Evolutionary conservation across 2,888 invertebrate genomes (phyloP), one percentile per base, ranked within the genome.

Genomic region (Eumerus sabulonum): DNA sequence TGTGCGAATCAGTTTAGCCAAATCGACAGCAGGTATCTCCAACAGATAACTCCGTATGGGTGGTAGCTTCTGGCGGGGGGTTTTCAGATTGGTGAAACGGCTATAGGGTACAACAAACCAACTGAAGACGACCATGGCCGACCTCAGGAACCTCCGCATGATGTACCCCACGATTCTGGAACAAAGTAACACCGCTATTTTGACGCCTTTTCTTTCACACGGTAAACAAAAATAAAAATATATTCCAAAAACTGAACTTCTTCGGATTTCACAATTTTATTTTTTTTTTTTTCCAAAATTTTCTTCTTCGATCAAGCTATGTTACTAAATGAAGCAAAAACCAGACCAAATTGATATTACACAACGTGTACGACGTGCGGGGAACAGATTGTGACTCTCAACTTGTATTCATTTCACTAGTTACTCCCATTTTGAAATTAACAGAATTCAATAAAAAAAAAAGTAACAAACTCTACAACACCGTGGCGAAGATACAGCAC

Each of bases 1-100:
- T 56, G 89, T 92, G 85, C 95, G 91, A 85, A 96, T 95, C 90
- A 92, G 92, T 84, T 90, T 90, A 4, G 95, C 92, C 72, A 95
- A 88, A 70, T 91, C 90, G 12, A 92, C 92, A 45, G 94, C 95
- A 73, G 94, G 92, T 84, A 93, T 91, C 85, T 92, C 91, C 54
- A 95, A 90, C 82, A 95, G 85, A 17, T 92, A 91, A 86, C 94
- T 92, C 42, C 89, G 90, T 9, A 95, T 92, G 1, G 93, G 92
- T 18, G 94, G 93, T 85, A 93, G 91, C 88, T 91, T 91, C 86
- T 90, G 90, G 66, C 90, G 90, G 82, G 91, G 89, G 84, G 90
- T 90, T 84, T 92, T 90, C 84, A 90, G 91, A 84, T 88, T 89
- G 84, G 87, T 87, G 82, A 87, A 85, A 44, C 88, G 87, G 84